Percentiles rank a stretch among this genome's conserved stretches.
Evolutionary conservation across 2,888 invertebrate species (phyloP).

Genomic region (Rhorus exstirpatorius): DNA sequence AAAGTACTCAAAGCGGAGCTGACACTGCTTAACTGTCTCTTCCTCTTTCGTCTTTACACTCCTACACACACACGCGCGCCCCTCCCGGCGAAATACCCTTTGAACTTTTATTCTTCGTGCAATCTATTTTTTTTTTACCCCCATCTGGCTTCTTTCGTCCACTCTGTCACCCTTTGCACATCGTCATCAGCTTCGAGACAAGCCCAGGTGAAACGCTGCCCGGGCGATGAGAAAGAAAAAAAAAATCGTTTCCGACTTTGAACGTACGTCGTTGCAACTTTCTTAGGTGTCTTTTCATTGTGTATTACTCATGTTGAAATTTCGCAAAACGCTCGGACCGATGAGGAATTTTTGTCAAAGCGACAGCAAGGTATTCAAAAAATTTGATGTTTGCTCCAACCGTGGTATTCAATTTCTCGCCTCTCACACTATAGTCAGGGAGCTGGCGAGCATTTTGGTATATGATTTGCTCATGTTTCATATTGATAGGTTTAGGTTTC

Average conservation of each 20-base stretch:
- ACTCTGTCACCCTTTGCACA: slow-evolving; percentile 54
- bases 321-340: slow-evolving; percentile 5
- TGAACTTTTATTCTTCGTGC: slow-evolving; percentile 77
- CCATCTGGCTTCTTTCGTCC: slow-evolving; percentile 36
- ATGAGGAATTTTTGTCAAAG: slow-evolving; percentile 4
- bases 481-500: too few species aligned
- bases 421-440: too few species aligned
- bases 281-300: slow-evolving; percentile 15
- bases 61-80: slow-evolving; percentile 62
- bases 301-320: slow-evolving; percentile 27
- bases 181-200: slow-evolving; percentile 65
- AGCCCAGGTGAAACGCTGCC: slow-evolving; percentile 19
- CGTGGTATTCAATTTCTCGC: too few species aligned
- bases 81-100: slow-evolving; percentile 78
- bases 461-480: too few species aligned
- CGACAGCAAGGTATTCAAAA: slow-evolving; percentile 5
- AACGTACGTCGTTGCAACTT: slow-evolving; percentile 25
- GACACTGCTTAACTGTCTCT: slow-evolving; percentile 81
- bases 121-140: slow-evolving; percentile 58
- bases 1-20: slow-evolving; percentile 76
- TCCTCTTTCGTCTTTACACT: slow-evolving; percentile 39
- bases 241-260: slow-evolving; percentile 1
- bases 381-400: too few species aligned
- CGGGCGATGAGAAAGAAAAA: slow-evolving; percentile 24
- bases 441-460: too few species aligned